Evolutionary conservation across 2,113 vertebrate species (phyloP).

Genomic region (Esox niger): DNA sequence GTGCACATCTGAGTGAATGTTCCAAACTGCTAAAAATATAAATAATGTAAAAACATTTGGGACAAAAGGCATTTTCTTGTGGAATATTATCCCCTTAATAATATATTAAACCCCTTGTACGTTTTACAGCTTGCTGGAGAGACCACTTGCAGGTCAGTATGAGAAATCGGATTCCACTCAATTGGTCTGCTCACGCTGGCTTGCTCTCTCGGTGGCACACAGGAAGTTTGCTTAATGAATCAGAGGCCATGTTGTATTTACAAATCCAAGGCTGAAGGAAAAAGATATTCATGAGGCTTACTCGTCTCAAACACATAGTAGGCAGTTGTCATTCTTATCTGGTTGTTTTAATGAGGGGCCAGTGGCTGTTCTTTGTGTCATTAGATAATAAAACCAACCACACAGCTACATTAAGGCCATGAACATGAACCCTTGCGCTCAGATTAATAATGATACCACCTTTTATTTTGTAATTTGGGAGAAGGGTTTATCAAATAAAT

Average conservation of each 20-base stretch:
- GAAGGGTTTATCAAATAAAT: slow-evolving; percentile 3
- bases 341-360: slow-evolving; percentile 16
- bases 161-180: not conserved
- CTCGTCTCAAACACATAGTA: slow-evolving; percentile 14
- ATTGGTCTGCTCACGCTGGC: not conserved
- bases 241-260: slow-evolving; percentile 20
- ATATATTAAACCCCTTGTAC: too few species aligned
- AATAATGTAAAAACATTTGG: too few species aligned
- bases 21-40: too few species aligned
- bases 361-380: slow-evolving; percentile 3
- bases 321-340: slow-evolving; percentile 2
- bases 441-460: not conserved
- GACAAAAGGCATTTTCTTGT: too few species aligned
- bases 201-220: not conserved
- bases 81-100: too few species aligned
- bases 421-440: not conserved
- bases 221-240: slow-evolving; percentile 26
- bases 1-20: too few species aligned
- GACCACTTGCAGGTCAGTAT: too few species aligned
- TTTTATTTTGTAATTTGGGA: not conserved
- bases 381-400: not conserved
- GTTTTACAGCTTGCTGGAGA: too few species aligned
- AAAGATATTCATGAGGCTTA: slow-evolving; percentile 5
- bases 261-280: slow-evolving; percentile 10
- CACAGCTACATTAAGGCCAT: not conserved